Base-by-base conservation (phyloP, 2,113 vertebrate genomes). In the Recurvirostra avosetta region DNA sequence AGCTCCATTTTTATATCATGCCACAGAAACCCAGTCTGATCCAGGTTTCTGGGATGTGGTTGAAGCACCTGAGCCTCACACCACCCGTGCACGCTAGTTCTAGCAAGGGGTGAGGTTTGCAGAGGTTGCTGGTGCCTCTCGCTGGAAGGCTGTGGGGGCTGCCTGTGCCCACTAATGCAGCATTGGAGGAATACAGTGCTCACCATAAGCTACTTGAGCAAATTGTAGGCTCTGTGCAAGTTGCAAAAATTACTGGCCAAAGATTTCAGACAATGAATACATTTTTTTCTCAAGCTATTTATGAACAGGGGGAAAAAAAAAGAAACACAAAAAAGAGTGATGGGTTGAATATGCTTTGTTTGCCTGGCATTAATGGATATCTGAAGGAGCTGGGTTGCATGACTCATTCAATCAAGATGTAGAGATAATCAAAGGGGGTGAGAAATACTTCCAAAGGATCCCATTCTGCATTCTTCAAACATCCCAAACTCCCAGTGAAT, bases 271-370 rank as follows among this genome's bases (percentile, higher is more conserved):
- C 27, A 80, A 61, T 30, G 22, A 73, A 74, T 70, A 41, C 2
- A 5, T 90, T 92, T 92, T 92, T 16, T 61, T 86, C 79, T 93
- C 38, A 81, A 68, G 65, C 55, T 92, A 61, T 93, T 94, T 89
- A 63, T 63, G 76, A 93, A 61, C 22, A 77, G 74, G 34, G 20
- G 4, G 29, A 43, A 72, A 45, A 71, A 78, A 25, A 36, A 40
- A 17, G 4, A 15, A 49, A 14, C 20, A 40, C 27, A 77, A 92
- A 83, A 63, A 2, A 2, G 27, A 61, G 56, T 59, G 55, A 88
- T 71, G 41, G 52, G 49, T 67, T 61, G 59, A 80, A 88, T 71
- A 72, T 0, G 5, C 73, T 93, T 84, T 84, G 5, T 89, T 94
- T 94, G 62, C 47, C 30, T 71, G 76, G 43, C 45, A 75, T 81